Base-by-base conservation (phyloP, 2,113 vertebrate species). In the Sialia sialis region DNA sequence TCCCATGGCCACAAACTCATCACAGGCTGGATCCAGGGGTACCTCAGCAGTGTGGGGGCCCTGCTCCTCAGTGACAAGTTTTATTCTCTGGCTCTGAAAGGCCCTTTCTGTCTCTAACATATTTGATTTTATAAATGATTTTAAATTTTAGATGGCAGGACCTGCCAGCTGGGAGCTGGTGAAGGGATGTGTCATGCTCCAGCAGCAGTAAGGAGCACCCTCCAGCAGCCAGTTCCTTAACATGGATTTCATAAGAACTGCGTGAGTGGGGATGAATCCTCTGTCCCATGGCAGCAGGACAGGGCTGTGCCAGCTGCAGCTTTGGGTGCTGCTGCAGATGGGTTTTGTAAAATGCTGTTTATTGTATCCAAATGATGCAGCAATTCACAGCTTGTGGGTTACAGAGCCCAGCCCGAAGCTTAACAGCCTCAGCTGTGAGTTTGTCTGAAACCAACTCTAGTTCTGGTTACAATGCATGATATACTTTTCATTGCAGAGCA, bases 241-340 rank as follows among this genome's bases (percentile, higher is more conserved):
- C 17, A 9, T 4, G n/a, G 49, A 34, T 70, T 63, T 70, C 38
- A 39, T 39, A 39, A 13, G 41, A 90, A 7, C 38, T 46, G 51
- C 27, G 66, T 2, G 20, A 69, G 55, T 4, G 2, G 70, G n/a
- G 41, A 59, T 0, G 0, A 39, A 60, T 55, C 21, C 72, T 54
- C 52, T 26, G 56, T 63, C 30, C 54, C 68, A 26, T 2, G 11
- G 51, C 52, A 84, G 23, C 5, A 1, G 36, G 51, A 18, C 56
- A 48, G 1, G 2, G 85, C 62, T 54, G 27, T 62, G 38, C 39
- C 3, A 3, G 44, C 49, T 73, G 44, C n/a, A n/a, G n/a, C n/a
- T n/a, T n/a, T n/a, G n/a, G n/a, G n/a, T n/a, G n/a, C n/a, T n/a
- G n/a, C n/a, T n/a, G n/a, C n/a, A n/a, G n/a, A n/a, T n/a, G n/a